A percentile compares a stretch with the other conserved stretches of the same genome.
phyloP scores from a whole-genome alignment of 2,113 vertebrate species.

The Melanotaenia duboulayi region DNA sequence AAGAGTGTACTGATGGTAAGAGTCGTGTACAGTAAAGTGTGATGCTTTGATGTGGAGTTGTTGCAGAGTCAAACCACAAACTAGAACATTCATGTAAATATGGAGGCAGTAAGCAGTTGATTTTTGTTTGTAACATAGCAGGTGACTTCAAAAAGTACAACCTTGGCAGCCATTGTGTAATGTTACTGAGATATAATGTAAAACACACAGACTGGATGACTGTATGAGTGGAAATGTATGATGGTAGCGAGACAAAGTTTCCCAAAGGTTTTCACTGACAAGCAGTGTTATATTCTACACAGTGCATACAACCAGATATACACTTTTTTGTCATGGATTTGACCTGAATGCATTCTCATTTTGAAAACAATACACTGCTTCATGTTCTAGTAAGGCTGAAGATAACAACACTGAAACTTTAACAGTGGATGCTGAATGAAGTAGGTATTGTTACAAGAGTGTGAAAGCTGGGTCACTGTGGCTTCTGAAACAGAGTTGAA shows the following conservation, averaged over 20 bases:
- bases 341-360: too few species aligned
- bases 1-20: constrained; percentile 98
- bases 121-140: background rate
- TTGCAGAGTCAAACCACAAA: constrained; percentile 1
- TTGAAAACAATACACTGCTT: too few species aligned
- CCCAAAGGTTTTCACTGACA: background rate
- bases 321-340: background rate
- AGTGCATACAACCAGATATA: background rate
- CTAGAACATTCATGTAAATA: background rate
- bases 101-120: background rate
- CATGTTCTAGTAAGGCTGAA: too few species aligned
- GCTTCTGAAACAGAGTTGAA: background rate
- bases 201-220: background rate
- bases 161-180: background rate
- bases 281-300: background rate
- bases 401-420: too few species aligned
- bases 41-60: background rate
- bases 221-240: background rate
- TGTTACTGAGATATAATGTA: background rate
- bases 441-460: background rate
- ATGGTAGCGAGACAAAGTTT: background rate
- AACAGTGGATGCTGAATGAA: too few species aligned
- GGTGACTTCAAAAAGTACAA: background rate
- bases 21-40: background rate
- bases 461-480: too few species aligned